Base-by-base conservation (phyloP, 2,888 invertebrate genomes). In the Latheticus oryzae region DNA sequence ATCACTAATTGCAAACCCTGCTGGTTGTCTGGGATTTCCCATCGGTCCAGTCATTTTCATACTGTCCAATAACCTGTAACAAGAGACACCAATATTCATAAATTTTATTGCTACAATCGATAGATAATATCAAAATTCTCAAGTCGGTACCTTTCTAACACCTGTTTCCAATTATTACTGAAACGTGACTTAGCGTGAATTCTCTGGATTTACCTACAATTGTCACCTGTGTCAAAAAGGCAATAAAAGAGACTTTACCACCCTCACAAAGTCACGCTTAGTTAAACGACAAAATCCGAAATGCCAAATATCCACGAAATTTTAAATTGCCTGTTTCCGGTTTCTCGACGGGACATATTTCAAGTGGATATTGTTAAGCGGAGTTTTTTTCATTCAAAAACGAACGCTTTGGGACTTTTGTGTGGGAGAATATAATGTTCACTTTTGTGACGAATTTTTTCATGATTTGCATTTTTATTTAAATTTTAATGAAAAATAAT, bases 1-100 rank as follows among this genome's bases (percentile, higher is more conserved):
- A 78, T 96, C 95, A 69, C 94, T 92, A 72, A 96, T 95, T 73
- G 93, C 93, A 79, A 96, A 96, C 58, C 95, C 91, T 30, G 88
- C 88, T 0, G 91, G 85, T 60, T 75, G 76, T 67, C 90, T 83
- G 72, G 88, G 88, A 45, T 64, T 70, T 35, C 71, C 64, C 9
- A 64, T 60, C 37, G 67, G 65, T 2, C 88, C 87, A 0, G 89
- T 88, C 84, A 90, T 88, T 79, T 90, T 90, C 85, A 90, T 90
- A 69, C 87, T 89, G 76, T 93, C 93, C 76, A 93, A 80, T 58
- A 93, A 81, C 73, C 93, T 93, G 83, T 5, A 83, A 83, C 63
- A 69, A 65, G 72, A 65, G 17, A 45, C 19, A 11, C 15, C n/a
- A n/a, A n/a, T n/a, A 8, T 12, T 26, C 24, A 8, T 42, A 23